These are phyloP conservation scores for Apotomis turbidana DNA, from an alignment of 2,888 invertebrate species.

Conservation along the genomic window DNA sequence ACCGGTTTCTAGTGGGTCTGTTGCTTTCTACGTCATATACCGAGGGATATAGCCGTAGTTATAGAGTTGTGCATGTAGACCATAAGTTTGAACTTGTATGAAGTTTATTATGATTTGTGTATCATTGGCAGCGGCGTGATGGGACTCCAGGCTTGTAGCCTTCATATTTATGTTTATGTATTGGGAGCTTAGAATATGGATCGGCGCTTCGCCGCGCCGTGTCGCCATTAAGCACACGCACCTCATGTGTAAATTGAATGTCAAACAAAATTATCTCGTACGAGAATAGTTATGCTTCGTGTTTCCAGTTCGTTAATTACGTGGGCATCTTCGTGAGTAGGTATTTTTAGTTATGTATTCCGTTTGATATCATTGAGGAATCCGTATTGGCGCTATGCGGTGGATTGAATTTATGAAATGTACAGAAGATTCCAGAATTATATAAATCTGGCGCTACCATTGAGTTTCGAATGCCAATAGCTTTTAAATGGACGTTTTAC, in stretches of 20 bases:
- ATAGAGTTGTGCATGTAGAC: slow-evolving; percentile 60
- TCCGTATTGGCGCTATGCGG: background rate
- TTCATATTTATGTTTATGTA: slow-evolving; percentile 64
- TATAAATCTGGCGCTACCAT: slow-evolving; percentile 21
- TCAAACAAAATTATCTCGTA: slow-evolving; percentile 38
- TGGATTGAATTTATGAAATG: background rate
- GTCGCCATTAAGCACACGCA: slow-evolving; percentile 38
- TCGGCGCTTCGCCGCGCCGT: slow-evolving; percentile 43
- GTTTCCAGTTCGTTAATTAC: slow-evolving; percentile 26
- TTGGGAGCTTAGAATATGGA: slow-evolving; percentile 52
- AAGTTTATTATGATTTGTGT: slow-evolving; percentile 79
- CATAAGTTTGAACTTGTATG: slow-evolving; percentile 68
- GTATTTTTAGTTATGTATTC: background rate
- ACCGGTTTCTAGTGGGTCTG: slow-evolving; percentile 75
- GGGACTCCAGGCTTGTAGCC: slow-evolving; percentile 68
- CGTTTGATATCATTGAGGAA: background rate
- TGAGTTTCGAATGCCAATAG: slow-evolving; percentile 53
- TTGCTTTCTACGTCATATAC: slow-evolving; percentile 78
- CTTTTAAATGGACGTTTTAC: slow-evolving; percentile 61
- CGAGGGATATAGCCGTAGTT: slow-evolving; percentile 70
- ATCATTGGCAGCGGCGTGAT: slow-evolving; percentile 72
- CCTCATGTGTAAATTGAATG: slow-evolving; percentile 36
- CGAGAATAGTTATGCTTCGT: slow-evolving; percentile 18
- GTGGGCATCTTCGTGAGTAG: slow-evolving; percentile 17
- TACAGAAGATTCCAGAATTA: slow-evolving; percentile 17